These are phyloP conservation scores for Cryptophagus acutangulus DNA, from an alignment of 2,888 invertebrate species.

Conservation along the genomic window DNA sequence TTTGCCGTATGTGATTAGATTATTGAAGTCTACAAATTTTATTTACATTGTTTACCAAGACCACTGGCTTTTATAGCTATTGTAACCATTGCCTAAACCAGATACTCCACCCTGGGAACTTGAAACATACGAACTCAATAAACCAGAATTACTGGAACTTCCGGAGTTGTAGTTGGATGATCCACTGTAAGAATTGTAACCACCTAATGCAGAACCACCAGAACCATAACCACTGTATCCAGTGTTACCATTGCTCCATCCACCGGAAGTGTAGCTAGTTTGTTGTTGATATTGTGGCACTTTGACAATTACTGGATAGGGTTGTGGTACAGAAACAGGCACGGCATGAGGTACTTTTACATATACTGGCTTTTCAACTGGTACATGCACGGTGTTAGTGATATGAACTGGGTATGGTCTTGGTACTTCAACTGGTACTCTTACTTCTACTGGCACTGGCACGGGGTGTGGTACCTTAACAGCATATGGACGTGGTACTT, in stretches of 20 bases:
- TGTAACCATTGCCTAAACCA: too few relatives aligned
- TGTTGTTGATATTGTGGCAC: conserved; percentile 8
- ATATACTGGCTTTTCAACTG: conserved; percentile 27
- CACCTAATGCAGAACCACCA: not conserved
- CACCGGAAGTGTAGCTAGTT: not conserved
- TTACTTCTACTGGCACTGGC: conserved; percentile 28
- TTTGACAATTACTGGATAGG: conserved; percentile 13
- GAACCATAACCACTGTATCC: not conserved
- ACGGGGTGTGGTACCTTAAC: conserved; percentile 29
- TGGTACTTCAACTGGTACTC: conserved; percentile 33
- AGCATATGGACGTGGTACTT: conserved; percentile 7
- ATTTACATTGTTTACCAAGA: too few relatives aligned
- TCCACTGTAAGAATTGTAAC: conserved; percentile 10
- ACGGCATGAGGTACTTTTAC: conserved; percentile 30
- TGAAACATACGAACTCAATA: conserved; percentile 8
- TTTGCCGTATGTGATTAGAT: too few relatives aligned
- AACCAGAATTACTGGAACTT: too few relatives aligned
- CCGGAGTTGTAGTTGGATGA: too few relatives aligned
- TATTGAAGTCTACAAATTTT: too few relatives aligned
- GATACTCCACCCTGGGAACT: conserved; percentile 7
- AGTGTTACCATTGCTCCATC: not conserved
- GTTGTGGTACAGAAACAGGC: conserved; percentile 11
- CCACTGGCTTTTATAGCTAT: too few relatives aligned
- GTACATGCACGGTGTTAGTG: conserved; percentile 22
- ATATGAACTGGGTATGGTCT: conserved; percentile 33